Conservation (phyloP, 2,888 invertebrate species). For the Miltochrista miniata region DNA sequence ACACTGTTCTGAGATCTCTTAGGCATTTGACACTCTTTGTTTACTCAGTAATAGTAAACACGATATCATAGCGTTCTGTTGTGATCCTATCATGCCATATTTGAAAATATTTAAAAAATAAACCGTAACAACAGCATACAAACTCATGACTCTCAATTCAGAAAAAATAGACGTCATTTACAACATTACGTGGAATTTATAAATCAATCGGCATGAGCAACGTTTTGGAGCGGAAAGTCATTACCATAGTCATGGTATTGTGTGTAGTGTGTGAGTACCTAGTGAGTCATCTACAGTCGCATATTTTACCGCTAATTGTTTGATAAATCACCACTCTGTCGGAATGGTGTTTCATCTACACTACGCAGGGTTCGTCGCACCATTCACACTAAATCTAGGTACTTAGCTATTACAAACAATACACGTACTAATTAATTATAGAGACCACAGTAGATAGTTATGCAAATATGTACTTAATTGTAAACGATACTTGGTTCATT, state of each 20-base stretch:
- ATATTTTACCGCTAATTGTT: constrained; percentile 52
- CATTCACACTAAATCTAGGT: too few species aligned
- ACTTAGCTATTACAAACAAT: too few species aligned
- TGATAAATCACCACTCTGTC: constrained; percentile 31
- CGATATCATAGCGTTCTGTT: not conserved
- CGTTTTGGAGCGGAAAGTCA: constrained; percentile 65
- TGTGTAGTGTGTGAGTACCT: constrained; percentile 45
- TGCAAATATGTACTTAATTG: too few species aligned
- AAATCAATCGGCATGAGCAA: constrained; percentile 32
- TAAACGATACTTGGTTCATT: too few species aligned
- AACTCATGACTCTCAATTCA: not conserved
- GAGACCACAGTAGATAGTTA: too few species aligned
- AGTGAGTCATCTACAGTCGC: constrained; percentile 56
- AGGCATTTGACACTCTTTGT: constrained; percentile 6
- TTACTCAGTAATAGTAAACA: constrained; percentile 1
- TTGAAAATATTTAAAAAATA: not conserved
- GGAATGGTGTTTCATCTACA: too few species aligned
- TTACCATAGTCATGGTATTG: constrained; percentile 60
- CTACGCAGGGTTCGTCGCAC: too few species aligned
- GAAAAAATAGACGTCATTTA: not conserved
- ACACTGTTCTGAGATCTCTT: constrained; percentile 10
- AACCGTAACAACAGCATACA: not conserved
- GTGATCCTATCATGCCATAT: not conserved
- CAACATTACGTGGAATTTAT: constrained; percentile 14
- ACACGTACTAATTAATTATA: too few species aligned